phyloP scores from a whole-genome alignment of 2,888 invertebrate genomes.

The Encarsia formosa region DNA sequence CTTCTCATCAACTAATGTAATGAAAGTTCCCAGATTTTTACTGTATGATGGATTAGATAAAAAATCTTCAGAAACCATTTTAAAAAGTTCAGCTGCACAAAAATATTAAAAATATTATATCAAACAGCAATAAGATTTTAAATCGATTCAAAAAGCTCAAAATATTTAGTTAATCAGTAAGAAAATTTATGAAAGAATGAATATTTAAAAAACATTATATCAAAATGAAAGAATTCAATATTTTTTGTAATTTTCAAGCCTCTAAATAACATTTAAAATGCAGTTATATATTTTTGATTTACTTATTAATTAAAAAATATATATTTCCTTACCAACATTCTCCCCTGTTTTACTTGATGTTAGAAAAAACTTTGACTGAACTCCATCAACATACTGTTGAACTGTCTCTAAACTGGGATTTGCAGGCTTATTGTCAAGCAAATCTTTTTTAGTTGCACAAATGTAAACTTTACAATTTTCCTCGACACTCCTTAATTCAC shows the following conservation, averaged over 20 bases:
- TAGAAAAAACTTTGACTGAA: slow-evolving; percentile 57
- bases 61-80: slow-evolving; percentile 36
- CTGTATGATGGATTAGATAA: slow-evolving; percentile 30
- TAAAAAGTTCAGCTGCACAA: slow-evolving; percentile 28
- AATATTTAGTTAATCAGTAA: too few species aligned
- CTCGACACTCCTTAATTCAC: slow-evolving; percentile 61
- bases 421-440: slow-evolving; percentile 43
- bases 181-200: too few species aligned
- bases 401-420: slow-evolving; percentile 56
- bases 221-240: too few species aligned
- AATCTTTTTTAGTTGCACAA: slow-evolving; percentile 65
- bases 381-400: slow-evolving; percentile 57
- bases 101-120: too few species aligned
- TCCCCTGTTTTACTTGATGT: slow-evolving; percentile 69
- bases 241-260: too few species aligned
- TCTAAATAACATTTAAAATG: too few species aligned
- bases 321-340: slow-evolving; percentile 57
- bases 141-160: too few species aligned
- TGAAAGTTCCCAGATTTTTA: slow-evolving; percentile 23
- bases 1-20: slow-evolving; percentile 25
- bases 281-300: too few species aligned
- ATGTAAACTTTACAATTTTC: slow-evolving; percentile 68
- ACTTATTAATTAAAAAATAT: not conserved
- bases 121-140: too few species aligned
- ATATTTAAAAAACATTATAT: too few species aligned